These are phyloP conservation scores for Agriopis aurantiaria DNA, from an alignment of 2,888 invertebrate genomes.

Conservation along the genomic window DNA sequence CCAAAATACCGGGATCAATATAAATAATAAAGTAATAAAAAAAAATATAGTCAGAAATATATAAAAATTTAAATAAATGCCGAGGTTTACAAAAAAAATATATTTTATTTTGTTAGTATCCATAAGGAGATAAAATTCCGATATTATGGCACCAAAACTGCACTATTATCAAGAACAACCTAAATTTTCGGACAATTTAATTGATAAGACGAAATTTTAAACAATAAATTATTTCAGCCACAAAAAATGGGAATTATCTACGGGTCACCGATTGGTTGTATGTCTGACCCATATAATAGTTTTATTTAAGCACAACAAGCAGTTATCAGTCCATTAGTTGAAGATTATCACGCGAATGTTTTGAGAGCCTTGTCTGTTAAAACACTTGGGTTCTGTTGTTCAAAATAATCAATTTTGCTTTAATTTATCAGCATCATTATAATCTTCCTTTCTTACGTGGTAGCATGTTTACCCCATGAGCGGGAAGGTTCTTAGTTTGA, in stretches of 20 bases:
- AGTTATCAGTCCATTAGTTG: slow-evolving; percentile 36
- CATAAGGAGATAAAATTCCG: slow-evolving; percentile 39
- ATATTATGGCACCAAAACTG: slow-evolving; percentile 48
- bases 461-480: no score
- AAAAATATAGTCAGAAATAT: no score
- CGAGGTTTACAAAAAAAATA: background rate
- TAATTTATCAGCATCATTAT: background rate
- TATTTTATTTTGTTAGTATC: background rate
- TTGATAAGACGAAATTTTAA: slow-evolving; percentile 72
- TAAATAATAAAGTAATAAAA: no score
- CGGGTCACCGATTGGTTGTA: slow-evolving; percentile 64
- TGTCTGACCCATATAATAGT: slow-evolving; percentile 66
- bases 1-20: no score
- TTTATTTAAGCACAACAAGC: slow-evolving; percentile 43
- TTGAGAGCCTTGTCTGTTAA: slow-evolving; percentile 25
- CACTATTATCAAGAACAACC: slow-evolving; percentile 69
- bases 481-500: no score
- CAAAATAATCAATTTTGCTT: background rate
- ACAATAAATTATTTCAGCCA: slow-evolving; percentile 72
- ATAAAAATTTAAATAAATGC: no score
- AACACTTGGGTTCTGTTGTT: slow-evolving; percentile 2
- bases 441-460: background rate
- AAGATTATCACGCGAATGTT: slow-evolving; percentile 37
- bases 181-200: slow-evolving; percentile 67
- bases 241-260: slow-evolving; percentile 69